A percentile compares a stretch with the other conserved stretches of the same genome.
phyloP scores from a whole-genome alignment of 2,797 vertebrate species.

The Helostoma temminkii region DNA sequence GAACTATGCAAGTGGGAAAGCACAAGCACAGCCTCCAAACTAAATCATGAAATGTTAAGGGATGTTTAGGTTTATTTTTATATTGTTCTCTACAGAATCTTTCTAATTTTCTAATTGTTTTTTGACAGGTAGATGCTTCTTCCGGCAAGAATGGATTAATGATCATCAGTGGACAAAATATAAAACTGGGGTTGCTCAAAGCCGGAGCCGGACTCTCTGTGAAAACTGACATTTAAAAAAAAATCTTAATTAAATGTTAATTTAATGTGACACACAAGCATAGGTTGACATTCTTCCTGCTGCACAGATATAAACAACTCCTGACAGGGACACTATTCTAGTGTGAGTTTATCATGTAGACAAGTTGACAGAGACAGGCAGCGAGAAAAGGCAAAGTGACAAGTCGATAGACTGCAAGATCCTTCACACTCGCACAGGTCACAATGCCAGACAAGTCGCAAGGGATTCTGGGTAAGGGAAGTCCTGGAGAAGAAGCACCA shows the following conservation, averaged over 20 bases:
- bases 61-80: background rate
- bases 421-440: conserved; percentile 13
- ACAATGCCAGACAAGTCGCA: conserved; percentile 63
- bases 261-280: background rate
- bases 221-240: background rate
- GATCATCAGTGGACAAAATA: conserved; percentile 4
- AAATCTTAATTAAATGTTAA: too few relatives aligned
- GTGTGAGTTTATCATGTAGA: conserved; percentile 30
- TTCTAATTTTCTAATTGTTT: background rate
- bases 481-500: background rate
- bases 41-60: background rate
- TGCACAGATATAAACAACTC: background rate
- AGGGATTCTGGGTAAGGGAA: conserved; percentile 11
- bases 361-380: conserved; percentile 3
- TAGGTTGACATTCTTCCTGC: background rate
- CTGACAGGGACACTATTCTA: background rate
- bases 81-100: background rate
- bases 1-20: background rate
- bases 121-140: conserved; percentile 30
- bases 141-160: conserved; percentile 12
- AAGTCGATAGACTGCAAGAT: conserved; percentile 2
- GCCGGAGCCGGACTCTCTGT: conserved; percentile 27
- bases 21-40: background rate
- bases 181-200: background rate
- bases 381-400: conserved; percentile 9